Conservation (phyloP, 2,888 invertebrate genomes). For the Hipparchia sbordonii region DNA sequence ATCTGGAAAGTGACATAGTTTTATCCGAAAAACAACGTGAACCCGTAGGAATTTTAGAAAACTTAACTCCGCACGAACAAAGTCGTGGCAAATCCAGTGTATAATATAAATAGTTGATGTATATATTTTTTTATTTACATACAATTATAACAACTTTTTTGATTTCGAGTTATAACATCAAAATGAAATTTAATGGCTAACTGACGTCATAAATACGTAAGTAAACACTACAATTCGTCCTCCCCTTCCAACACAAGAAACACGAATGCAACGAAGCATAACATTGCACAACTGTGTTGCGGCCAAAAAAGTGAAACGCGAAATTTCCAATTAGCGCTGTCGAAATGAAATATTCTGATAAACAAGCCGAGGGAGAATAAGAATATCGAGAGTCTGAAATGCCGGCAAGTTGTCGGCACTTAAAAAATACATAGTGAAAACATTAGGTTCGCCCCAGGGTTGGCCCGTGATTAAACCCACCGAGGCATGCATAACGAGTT, state of each 20-base stretch:
- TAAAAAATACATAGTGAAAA: constrained; percentile 81
- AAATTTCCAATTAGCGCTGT: constrained; percentile 51
- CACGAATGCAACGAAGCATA: constrained; percentile 29
- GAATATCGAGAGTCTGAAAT: constrained; percentile 48
- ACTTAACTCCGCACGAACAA: no score
- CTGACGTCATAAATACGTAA: neutral
- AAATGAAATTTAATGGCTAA: no score
- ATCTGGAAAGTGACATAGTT: no score
- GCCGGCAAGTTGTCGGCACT: constrained; percentile 60
- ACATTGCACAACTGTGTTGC: constrained; percentile 29
- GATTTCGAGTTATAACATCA: neutral
- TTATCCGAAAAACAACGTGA: no score
- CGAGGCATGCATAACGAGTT: constrained; percentile 79
- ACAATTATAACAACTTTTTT: neutral
- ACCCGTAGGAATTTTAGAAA: no score
- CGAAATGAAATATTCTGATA: constrained; percentile 49
- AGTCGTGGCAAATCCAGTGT: no score
- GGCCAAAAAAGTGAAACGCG: constrained; percentile 35
- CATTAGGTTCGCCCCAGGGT: constrained; percentile 71
- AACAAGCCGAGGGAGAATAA: constrained; percentile 39
- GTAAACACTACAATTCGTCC: neutral
- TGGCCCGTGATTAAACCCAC: constrained; percentile 77
- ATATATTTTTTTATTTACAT: neutral
- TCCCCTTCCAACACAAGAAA: constrained; percentile 23
- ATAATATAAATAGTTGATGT: no score